Conservation (phyloP, 2,797 vertebrate genomes). For the Clarias pachynema region DNA sequence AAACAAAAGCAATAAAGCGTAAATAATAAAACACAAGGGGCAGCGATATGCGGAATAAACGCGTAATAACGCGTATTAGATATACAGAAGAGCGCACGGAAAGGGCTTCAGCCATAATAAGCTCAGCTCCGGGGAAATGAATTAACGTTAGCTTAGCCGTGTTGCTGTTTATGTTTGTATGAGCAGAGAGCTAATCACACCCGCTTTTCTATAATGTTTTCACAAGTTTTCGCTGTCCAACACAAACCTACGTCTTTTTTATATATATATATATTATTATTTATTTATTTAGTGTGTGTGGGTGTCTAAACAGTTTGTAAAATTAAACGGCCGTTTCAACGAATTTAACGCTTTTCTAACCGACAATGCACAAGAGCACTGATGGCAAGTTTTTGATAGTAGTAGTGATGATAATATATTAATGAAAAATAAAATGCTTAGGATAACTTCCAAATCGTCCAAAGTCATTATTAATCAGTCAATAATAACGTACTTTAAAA, state of each 20-base stretch:
- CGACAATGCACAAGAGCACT: neutral
- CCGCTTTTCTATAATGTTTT: neutral
- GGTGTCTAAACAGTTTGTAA: neutral
- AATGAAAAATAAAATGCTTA: neutral
- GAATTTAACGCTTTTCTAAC: neutral
- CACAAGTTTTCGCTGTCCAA: neutral
- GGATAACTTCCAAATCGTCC: neutral
- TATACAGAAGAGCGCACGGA: neutral
- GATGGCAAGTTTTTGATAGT: neutral
- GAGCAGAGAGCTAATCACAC: neutral
- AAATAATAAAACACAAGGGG: neutral
- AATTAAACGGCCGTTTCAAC: no score
- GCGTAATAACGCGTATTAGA: neutral
- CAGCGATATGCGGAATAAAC: neutral
- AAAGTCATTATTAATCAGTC: neutral
- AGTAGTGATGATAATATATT: neutral
- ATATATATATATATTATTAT: no score
- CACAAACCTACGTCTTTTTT: neutral
- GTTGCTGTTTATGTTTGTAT: neutral
- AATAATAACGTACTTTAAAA: neutral
- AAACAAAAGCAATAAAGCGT: slow-evolving; percentile 7
- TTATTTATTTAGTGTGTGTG: neutral
- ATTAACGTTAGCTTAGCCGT: neutral
- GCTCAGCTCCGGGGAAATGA: neutral
- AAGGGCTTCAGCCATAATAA: neutral